Evolutionary conservation across 2,797 vertebrate genomes (phyloP).

Genomic region (Pampus argenteus): DNA sequence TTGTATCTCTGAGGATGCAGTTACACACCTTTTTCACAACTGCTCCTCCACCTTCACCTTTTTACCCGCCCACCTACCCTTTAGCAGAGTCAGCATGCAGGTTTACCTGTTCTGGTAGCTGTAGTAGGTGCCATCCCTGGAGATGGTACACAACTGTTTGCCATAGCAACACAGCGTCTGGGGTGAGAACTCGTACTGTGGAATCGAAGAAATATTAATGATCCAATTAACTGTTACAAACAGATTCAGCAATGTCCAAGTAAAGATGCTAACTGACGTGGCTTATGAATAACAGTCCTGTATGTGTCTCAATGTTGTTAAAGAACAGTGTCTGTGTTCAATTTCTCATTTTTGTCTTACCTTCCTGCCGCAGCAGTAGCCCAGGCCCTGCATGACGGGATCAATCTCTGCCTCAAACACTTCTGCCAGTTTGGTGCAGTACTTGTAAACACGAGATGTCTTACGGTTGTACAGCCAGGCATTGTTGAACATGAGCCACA

Average conservation of each 20-base stretch:
- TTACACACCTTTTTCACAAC: background rate
- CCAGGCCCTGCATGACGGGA: constrained; percentile 96
- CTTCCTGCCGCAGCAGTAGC: constrained; percentile 99
- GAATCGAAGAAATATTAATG: constrained; percentile 64
- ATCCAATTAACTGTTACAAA: constrained; percentile 8
- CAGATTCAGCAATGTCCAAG: background rate
- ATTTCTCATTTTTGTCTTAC: constrained; percentile 71
- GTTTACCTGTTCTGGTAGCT: constrained; percentile 99
- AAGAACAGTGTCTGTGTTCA: background rate
- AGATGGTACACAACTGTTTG: constrained; percentile 98
- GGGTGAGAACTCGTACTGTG: constrained; percentile 98
- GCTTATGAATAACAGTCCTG: background rate
- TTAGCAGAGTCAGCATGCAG: background rate
- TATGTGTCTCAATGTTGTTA: background rate
- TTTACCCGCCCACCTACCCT: background rate
- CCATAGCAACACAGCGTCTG: constrained; percentile 99
- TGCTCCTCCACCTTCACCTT: background rate
- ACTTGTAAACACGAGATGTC: constrained; percentile 98
- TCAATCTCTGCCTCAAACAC: constrained; percentile 98
- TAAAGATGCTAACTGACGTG: background rate
- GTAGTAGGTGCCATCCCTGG: constrained; percentile 98
- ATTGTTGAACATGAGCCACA: constrained; percentile 99
- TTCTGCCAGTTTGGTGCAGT: constrained; percentile 97
- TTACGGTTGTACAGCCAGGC: constrained; percentile 99
- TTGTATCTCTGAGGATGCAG: constrained; percentile 11